Conservation (phyloP, 2,888 invertebrate genomes). For the Dermolepida albohirtum region DNA sequence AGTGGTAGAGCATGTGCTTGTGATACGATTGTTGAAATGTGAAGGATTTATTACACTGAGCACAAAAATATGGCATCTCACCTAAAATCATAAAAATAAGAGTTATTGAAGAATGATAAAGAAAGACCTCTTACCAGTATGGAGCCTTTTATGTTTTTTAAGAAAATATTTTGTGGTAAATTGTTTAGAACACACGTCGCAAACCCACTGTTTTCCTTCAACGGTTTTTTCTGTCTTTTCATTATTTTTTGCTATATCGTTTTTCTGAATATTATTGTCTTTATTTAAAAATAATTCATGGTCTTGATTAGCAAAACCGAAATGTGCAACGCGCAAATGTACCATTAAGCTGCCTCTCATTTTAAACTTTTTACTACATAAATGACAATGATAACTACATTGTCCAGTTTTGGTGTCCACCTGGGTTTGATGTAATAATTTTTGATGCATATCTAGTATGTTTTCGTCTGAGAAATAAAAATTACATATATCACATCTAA, state of each 20-base stretch:
- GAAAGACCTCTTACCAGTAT: slow-evolving; percentile 72
- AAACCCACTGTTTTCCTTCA: slow-evolving; percentile 81
- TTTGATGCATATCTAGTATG: slow-evolving; percentile 80
- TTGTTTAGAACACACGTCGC: slow-evolving; percentile 84
- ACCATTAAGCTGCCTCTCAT: slow-evolving; percentile 86
- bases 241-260: slow-evolving; percentile 10
- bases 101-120: neutral
- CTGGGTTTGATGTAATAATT: slow-evolving; percentile 72
- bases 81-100: slow-evolving; percentile 66
- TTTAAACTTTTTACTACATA: slow-evolving; percentile 84
- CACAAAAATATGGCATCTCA: slow-evolving; percentile 88
- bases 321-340: slow-evolving; percentile 84
- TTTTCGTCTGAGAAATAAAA: slow-evolving; percentile 77
- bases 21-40: slow-evolving; percentile 93
- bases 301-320: slow-evolving; percentile 66
- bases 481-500: slow-evolving; percentile 78
- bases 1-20: slow-evolving; percentile 88
- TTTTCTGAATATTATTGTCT: neutral
- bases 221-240: slow-evolving; percentile 65
- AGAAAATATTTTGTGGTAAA: slow-evolving; percentile 91
- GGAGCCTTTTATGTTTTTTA: slow-evolving; percentile 88
- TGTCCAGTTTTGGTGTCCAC: slow-evolving; percentile 60
- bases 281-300: slow-evolving; percentile 22
- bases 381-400: slow-evolving; percentile 74
- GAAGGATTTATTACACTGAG: slow-evolving; percentile 85